phyloP scores from a whole-genome alignment of 2,797 vertebrate genomes.

The Delichon dasypus region DNA sequence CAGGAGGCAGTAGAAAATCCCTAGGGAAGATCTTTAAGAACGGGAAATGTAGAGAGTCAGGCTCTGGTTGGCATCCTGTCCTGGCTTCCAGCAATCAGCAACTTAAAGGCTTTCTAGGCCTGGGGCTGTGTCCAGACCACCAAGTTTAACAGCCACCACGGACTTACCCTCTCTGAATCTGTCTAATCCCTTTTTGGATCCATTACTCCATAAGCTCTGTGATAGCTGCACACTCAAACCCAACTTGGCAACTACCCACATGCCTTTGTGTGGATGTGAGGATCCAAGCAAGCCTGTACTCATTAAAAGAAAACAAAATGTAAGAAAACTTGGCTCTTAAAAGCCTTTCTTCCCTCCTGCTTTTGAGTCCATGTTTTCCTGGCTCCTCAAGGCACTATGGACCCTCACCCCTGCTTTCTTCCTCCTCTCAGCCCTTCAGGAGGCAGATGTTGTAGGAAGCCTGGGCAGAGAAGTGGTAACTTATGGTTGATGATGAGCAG shows the following conservation, averaged over 20 bases:
- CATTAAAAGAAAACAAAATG: not conserved
- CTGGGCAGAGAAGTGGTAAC: not conserved
- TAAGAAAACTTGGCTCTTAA: not conserved
- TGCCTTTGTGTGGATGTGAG: not conserved
- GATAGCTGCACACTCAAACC: not conserved
- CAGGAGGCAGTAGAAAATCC: not conserved
- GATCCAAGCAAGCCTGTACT: not conserved
- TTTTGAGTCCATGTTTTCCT: not conserved
- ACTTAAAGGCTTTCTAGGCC: slow-evolving; percentile 14
- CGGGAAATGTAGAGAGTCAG: slow-evolving; percentile 10
- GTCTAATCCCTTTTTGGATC: slow-evolving; percentile 33
- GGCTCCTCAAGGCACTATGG: not conserved
- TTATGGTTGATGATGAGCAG: not conserved
- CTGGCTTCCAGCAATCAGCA: slow-evolving; percentile 31
- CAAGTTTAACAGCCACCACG: slow-evolving; percentile 14
- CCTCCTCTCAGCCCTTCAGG: not conserved
- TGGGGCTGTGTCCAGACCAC: slow-evolving; percentile 48
- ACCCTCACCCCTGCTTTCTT: not conserved
- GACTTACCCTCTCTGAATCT: slow-evolving; percentile 29
- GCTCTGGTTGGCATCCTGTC: slow-evolving; percentile 24
- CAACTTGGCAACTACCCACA: not conserved
- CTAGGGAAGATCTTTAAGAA: slow-evolving; percentile 12
- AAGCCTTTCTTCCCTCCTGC: not conserved
- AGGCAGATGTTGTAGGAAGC: not conserved
- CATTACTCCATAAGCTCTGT: not conserved